A percentile compares a stretch with the other conserved stretches of the same genome.
Evolutionary conservation across 2,888 invertebrate genomes (phyloP).

Genomic region (Mesorhabditis spiculigera): DNA sequence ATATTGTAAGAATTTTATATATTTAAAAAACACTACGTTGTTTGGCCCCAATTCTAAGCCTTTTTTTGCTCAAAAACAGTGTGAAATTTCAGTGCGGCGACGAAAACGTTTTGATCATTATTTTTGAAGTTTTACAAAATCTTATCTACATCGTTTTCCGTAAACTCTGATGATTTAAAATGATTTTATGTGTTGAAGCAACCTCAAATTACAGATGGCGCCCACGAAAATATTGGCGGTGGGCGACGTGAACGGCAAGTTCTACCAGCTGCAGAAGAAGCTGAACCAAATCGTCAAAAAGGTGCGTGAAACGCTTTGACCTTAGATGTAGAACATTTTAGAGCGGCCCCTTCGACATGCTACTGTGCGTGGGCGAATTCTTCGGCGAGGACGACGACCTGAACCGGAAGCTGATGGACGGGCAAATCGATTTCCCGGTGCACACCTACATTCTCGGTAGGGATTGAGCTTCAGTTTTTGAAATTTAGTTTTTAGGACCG

Average conservation of each 20-base stretch:
- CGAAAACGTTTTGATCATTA: too few species aligned
- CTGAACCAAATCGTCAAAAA: not conserved
- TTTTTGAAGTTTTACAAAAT: too few species aligned
- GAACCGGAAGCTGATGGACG: slow-evolving; percentile 43
- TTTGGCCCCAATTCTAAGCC: too few species aligned
- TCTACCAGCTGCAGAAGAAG: slow-evolving; percentile 1
- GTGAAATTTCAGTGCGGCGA: too few species aligned
- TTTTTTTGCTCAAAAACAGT: too few species aligned
- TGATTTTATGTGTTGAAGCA: too few species aligned
- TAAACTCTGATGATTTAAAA: too few species aligned
- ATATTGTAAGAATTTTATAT: too few species aligned
- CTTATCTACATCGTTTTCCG: too few species aligned
- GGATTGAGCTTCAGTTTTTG: slow-evolving; percentile 9
- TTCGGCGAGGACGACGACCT: slow-evolving; percentile 51
- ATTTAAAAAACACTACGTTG: too few species aligned
- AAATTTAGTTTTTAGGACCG: slow-evolving; percentile 29
- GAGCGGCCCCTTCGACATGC: slow-evolving; percentile 55
- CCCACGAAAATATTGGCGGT: not conserved
- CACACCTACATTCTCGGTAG: slow-evolving; percentile 54
- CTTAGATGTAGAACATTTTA: slow-evolving; percentile 14
- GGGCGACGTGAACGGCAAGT: not conserved
- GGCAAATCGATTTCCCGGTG: slow-evolving; percentile 50
- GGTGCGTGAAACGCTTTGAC: not conserved
- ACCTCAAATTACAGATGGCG: not conserved
- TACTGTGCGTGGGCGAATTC: slow-evolving; percentile 59